A percentile compares a stretch with the other conserved stretches of the same genome.
phyloP scores from a whole-genome alignment of 2,888 invertebrate species.

The Machimus rusticus region DNA sequence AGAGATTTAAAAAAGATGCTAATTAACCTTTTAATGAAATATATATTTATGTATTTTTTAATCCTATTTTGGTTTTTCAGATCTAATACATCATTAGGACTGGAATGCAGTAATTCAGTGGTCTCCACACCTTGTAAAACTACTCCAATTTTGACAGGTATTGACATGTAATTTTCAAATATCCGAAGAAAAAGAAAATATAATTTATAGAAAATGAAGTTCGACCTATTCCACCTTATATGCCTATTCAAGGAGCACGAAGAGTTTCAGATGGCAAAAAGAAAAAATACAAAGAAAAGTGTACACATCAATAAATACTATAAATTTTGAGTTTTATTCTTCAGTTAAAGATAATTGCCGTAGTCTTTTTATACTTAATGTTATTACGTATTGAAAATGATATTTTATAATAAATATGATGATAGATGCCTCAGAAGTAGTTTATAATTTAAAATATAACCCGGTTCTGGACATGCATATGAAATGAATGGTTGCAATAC shows the following conservation, averaged over 20 bases:
- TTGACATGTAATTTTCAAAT: background rate
- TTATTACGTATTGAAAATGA: background rate
- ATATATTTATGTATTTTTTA: background rate
- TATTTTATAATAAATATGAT: background rate
- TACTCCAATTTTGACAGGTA: background rate
- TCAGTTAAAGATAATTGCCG: background rate
- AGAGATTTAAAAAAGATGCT: too few species aligned
- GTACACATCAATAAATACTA: conserved; percentile 69
- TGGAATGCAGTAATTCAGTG: background rate
- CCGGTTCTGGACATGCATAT: too few species aligned
- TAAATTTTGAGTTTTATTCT: background rate
- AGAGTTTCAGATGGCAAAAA: conserved; percentile 71
- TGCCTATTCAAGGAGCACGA: conserved; percentile 78
- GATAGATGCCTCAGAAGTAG: background rate
- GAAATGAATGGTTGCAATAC: too few species aligned
- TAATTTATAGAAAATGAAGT: background rate
- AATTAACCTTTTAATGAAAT: too few species aligned
- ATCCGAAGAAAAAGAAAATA: background rate
- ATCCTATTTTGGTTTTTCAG: background rate
- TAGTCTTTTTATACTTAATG: background rate
- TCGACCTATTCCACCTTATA: conserved; percentile 70
- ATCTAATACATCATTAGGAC: background rate
- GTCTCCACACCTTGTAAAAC: background rate
- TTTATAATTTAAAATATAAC: background rate
- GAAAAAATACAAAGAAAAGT: conserved; percentile 68